Conservation (phyloP, 2,797 vertebrate genomes). For the Remorina albescens region DNA sequence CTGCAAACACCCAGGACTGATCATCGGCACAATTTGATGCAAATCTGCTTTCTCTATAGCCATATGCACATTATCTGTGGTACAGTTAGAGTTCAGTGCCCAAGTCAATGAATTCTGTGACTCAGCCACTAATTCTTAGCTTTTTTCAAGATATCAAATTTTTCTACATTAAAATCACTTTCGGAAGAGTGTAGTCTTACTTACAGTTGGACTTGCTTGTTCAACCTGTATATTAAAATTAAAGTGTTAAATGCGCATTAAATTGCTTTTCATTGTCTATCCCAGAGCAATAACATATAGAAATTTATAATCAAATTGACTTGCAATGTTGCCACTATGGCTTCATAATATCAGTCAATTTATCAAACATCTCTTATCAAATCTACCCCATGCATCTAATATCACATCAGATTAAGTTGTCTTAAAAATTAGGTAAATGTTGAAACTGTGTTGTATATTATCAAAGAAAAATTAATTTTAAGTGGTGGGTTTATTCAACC, state of each 20-base stretch:
- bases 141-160: background rate
- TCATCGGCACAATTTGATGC: background rate
- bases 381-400: background rate
- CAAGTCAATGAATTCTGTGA: too few relatives aligned
- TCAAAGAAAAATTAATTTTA: constrained; percentile 1
- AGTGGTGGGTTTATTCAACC: too few relatives aligned
- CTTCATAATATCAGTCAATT: background rate
- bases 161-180: background rate
- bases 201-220: background rate
- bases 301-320: background rate
- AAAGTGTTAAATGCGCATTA: background rate
- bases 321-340: background rate
- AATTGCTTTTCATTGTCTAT: background rate
- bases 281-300: background rate
- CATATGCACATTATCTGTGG: too few relatives aligned
- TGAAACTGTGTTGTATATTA: background rate
- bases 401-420: constrained; percentile 9
- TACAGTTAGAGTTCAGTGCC: too few relatives aligned
- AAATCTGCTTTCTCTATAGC: background rate
- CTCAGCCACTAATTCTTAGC: too few relatives aligned
- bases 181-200: background rate
- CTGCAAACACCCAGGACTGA: too few relatives aligned
- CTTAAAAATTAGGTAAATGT: background rate
- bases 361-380: background rate
- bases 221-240: background rate